phyloP scores from a whole-genome alignment of 2,888 invertebrate genomes.

The Stenoptilia bipunctidactyla region DNA sequence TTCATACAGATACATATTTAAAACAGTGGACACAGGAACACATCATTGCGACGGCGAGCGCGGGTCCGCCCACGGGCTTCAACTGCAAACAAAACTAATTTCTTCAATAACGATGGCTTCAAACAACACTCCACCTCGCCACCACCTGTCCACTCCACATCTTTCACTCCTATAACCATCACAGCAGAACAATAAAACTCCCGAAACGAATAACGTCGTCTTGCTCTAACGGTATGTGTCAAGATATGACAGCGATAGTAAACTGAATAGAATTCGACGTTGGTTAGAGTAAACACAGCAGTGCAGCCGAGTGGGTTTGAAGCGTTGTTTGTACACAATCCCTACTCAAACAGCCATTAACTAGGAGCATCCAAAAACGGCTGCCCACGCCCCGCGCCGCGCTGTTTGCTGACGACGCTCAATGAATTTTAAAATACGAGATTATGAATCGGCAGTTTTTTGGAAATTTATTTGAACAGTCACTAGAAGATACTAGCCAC shows the following conservation, averaged over 20 bases:
- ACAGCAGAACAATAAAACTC: not conserved
- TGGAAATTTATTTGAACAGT: too few species aligned
- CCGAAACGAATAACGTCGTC: not conserved
- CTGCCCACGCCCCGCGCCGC: not conserved
- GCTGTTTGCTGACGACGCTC: not conserved
- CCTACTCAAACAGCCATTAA: conserved; percentile 1
- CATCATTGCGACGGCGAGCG: too few species aligned
- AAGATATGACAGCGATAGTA: too few species aligned
- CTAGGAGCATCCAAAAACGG: not conserved
- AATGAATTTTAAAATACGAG: conserved; percentile 1
- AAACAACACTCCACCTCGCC: not conserved
- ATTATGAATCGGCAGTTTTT: conserved; percentile 1
- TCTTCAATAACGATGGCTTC: not conserved
- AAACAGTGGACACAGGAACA: too few species aligned
- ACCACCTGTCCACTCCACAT: not conserved
- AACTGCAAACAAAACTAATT: not conserved
- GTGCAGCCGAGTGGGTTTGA: too few species aligned
- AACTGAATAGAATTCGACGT: too few species aligned
- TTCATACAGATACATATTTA: too few species aligned
- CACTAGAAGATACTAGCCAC: too few species aligned
- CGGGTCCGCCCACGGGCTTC: not conserved
- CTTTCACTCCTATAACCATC: too few species aligned
- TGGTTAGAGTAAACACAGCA: too few species aligned
- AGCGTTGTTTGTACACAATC: not conserved
- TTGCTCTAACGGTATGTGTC: not conserved